Evolutionary conservation across 2,888 invertebrate species (phyloP), one percentile per base, ranked within the genome.

Genomic region (Piscicola geometra): DNA sequence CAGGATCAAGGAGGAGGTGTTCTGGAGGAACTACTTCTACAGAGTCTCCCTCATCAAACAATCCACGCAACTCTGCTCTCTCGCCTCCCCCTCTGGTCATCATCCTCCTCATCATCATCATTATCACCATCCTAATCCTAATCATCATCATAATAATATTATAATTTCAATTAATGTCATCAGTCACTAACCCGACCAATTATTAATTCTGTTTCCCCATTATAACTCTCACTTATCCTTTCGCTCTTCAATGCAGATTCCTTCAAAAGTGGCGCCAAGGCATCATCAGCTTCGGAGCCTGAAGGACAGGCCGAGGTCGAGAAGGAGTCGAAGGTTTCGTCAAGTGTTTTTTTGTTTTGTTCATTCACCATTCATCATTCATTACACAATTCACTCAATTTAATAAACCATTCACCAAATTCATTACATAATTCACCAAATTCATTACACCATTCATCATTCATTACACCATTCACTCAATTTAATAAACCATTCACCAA

Each of bases 21-120:
- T 99, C 88, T 99, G 99, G 99, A 90, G 95, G 85, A 99, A 99
- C 89, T 99, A 99, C 87, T 99, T 99, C 89, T 99, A 99, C 88
- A 93, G 99, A 85, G 93, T 99, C 82, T 95, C 94, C 82, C 90
- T 99, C 82, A 93, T 99, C 86, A 94, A 96, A 85, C 98, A 99
- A 88, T 95, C 96, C 81, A 93, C 88, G 86, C 94, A 96, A 87
- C 88, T 92, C 28, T 90, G 90, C 82, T 90, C 91, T 71, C 86
- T 90, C 86, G 88, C 88, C 71, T 83, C 84, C 18, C 21, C 21
- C n/a, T 18, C 60, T 18, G 60, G 60, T 56, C 3, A 15, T 56
- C 3, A 21, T 56, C 5, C 60, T 15, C 5, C 3, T 67, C 28
- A 67, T 67, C 33, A 35, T 67, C 33, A 35, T 67, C 67, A 35